Percentiles rank a stretch among this genome's conserved stretches.
These are phyloP conservation scores for Cacatua alba DNA, from an alignment of 2,113 vertebrate genomes.

Conservation along the genomic window DNA sequence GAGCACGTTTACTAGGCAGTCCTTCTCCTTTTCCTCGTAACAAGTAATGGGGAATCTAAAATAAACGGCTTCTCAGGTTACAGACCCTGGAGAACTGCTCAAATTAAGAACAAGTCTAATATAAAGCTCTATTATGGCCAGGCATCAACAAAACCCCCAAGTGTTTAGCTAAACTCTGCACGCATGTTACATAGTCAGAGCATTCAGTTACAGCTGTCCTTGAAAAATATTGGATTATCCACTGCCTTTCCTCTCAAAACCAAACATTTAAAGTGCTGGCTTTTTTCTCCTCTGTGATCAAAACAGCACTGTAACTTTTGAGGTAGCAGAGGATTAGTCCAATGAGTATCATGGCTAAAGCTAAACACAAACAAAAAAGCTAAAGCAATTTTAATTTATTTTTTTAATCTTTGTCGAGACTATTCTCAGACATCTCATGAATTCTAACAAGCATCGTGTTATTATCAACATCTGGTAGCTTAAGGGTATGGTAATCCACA, in stretches of 20 bases:
- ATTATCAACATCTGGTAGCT: slow-evolving; percentile 28
- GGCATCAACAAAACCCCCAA: neutral
- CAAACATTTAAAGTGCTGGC: neutral
- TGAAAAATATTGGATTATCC: slow-evolving; percentile 4
- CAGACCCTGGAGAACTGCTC: neutral
- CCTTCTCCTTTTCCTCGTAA: neutral
- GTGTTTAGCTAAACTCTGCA: neutral
- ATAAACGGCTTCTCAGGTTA: neutral
- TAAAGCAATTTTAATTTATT: neutral
- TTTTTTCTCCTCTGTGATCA: slow-evolving; percentile 2
- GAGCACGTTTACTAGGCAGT: neutral
- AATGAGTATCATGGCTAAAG: slow-evolving; percentile 21
- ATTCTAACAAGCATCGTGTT: slow-evolving; percentile 1
- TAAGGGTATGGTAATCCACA: neutral
- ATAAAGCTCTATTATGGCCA: neutral
- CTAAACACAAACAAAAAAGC: slow-evolving; percentile 25
- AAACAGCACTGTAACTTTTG: slow-evolving; percentile 9
- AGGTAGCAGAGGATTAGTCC: slow-evolving; percentile 24
- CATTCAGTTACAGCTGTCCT: neutral
- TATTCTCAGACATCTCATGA: slow-evolving; percentile 3
- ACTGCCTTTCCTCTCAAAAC: neutral
- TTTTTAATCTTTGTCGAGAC: neutral
- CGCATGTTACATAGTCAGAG: neutral
- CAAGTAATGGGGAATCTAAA: neutral
- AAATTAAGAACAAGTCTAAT: neutral